phyloP scores from a whole-genome alignment of 2,888 invertebrate genomes.

The Erannis defoliaria region DNA sequence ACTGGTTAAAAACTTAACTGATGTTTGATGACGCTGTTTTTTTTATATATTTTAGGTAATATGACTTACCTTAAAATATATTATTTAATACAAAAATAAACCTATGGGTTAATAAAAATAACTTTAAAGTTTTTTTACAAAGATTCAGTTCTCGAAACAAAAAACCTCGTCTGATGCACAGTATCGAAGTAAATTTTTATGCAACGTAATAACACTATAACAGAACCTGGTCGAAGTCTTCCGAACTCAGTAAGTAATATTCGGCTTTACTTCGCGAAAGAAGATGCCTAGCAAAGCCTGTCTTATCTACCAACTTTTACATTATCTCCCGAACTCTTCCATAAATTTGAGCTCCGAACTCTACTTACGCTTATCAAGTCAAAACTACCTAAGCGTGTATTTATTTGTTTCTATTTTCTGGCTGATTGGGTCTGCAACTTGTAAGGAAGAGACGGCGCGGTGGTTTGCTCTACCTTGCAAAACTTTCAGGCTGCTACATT shows the following conservation, averaged over 20 bases:
- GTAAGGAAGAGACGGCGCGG: constrained; percentile 63
- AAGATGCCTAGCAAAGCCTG: constrained; percentile 69
- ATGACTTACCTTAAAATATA: too few relatives aligned
- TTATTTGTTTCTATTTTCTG: constrained; percentile 84
- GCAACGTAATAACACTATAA: constrained; percentile 58
- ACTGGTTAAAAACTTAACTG: too few relatives aligned
- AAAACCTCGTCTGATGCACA: background rate
- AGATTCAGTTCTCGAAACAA: constrained; percentile 1
- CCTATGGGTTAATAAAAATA: too few relatives aligned
- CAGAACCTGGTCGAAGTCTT: constrained; percentile 59
- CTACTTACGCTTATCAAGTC: constrained; percentile 81
- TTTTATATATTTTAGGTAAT: too few relatives aligned
- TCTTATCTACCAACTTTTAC: constrained; percentile 81
- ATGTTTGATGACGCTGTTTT: too few relatives aligned
- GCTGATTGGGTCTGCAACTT: constrained; percentile 79
- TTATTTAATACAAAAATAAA: too few relatives aligned
- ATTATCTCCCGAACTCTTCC: constrained; percentile 78
- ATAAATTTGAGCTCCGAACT: constrained; percentile 75
- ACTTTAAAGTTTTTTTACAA: too few relatives aligned
- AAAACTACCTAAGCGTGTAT: constrained; percentile 82
- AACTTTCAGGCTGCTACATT: constrained; percentile 57
- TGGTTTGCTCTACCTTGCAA: constrained; percentile 74
- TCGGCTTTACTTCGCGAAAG: constrained; percentile 62
- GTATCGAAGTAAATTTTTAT: constrained; percentile 36
- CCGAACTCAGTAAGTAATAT: constrained; percentile 63